Evolutionary conservation across 2,797 vertebrate species (phyloP), one percentile per base, ranked within the genome.

Genomic region (Acanthornis magna): DNA sequence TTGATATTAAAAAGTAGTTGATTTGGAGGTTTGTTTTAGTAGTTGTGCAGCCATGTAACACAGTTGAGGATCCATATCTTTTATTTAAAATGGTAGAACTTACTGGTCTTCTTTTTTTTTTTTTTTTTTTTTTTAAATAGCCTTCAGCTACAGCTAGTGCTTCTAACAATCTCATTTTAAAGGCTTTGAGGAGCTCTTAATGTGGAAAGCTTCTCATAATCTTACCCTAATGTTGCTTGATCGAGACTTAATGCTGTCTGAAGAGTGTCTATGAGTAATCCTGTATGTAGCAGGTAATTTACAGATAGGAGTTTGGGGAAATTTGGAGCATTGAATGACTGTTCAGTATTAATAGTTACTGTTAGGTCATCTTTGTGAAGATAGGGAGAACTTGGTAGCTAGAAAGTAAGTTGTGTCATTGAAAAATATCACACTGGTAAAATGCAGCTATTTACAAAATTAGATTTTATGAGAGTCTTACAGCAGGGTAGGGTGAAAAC

Each of bases 191-290:
- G 73, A 85, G 77, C 45, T 83, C 47, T 76, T 91, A 88, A 78
- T 73, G 30, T 95, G 80, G 67, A 93, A 91, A 58, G 72, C 80
- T 89, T 60, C 81, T 89, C 61, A 38, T 93, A 79, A 75, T 95
- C 89, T 94, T 83, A 34, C 48, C 27, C 53, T 95, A 66, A 70
- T 70, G 67, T 95, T 81, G 48, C 85, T 85, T 75, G 85, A 82
- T 90, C 36, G 34, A 84, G 83, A 73, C 67, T 93, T 93, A 92
- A 79, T 70, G 19, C 71, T 73, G 27, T 79, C 5, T 5, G 62
- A 92, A 82, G 77, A 79, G 50, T 40, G 77, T 87, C 76, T 48
- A 0, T 40, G 29, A 63, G 71, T 84, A 90, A 86, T 87, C 74
- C 57, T 79, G 25, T 72, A 32, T 2, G 4, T 85, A 66, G 53